Conservation (phyloP, 2,113 vertebrate species). For the Notarius lentiginosus region DNA sequence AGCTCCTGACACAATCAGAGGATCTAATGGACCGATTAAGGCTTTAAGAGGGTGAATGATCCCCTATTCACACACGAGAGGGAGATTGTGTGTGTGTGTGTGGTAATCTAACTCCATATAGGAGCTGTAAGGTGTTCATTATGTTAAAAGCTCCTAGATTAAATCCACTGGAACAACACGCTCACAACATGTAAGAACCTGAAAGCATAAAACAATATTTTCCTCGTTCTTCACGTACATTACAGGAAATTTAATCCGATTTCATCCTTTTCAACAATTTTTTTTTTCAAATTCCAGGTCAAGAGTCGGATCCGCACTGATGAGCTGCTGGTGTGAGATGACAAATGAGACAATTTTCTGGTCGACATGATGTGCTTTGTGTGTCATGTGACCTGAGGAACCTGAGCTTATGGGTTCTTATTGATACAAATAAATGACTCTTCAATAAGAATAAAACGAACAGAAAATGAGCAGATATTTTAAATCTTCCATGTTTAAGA, state of each 20-base stretch:
- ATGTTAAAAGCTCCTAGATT: constrained; percentile 29
- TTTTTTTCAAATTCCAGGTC: not conserved
- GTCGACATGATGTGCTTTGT: not conserved
- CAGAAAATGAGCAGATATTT: not conserved
- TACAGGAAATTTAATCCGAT: not conserved
- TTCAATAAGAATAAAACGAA: too few species aligned
- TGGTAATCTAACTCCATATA: constrained; percentile 1
- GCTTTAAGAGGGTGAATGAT: constrained; percentile 44
- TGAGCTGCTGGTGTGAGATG: not conserved
- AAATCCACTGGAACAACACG: not conserved
- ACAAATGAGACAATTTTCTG: not conserved
- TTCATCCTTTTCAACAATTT: not conserved
- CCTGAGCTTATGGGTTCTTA: not conserved
- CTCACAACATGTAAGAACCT: not conserved
- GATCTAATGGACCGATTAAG: constrained; percentile 52
- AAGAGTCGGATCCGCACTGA: not conserved
- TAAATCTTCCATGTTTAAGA: not conserved
- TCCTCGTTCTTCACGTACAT: not conserved
- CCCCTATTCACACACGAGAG: constrained; percentile 3
- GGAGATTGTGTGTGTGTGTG: not conserved
- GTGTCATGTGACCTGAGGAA: constrained; percentile 2
- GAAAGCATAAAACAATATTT: not conserved
- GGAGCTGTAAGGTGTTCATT: constrained; percentile 19
- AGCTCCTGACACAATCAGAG: constrained; percentile 42
- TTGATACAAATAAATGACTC: not conserved